Evolutionary conservation across 2,113 vertebrate genomes (phyloP).

Genomic region (Aldabrachelys gigantea): DNA sequence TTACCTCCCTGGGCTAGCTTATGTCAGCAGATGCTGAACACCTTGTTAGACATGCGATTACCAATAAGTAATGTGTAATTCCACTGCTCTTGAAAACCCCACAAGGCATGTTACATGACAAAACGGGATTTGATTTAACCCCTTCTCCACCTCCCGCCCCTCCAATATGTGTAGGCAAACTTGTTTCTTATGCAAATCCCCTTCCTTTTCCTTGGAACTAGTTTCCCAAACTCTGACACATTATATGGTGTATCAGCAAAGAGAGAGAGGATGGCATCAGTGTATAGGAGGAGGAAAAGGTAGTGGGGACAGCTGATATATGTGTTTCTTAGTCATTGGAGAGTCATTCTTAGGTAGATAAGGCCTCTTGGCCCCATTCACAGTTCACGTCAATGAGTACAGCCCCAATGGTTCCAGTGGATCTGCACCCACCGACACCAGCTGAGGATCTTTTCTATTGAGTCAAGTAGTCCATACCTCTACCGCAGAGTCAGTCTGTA

Average conservation of each 20-base stretch:
- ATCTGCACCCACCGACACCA: no score
- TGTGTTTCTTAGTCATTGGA: background rate
- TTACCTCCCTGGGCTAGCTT: conserved; percentile 6
- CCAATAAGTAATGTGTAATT: conserved; percentile 48
- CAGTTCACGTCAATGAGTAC: no score
- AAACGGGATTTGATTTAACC: background rate
- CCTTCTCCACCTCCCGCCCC: background rate
- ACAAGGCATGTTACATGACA: conserved; percentile 10
- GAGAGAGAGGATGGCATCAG: background rate
- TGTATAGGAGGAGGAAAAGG: background rate
- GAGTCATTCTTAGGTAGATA: no score
- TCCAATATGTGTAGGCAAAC: background rate
- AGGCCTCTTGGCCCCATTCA: no score
- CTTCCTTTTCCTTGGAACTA: background rate
- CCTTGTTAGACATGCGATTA: conserved; percentile 50
- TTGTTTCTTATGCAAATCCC: background rate
- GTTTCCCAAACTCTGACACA: background rate
- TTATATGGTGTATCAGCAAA: background rate
- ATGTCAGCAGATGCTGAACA: conserved; percentile 29
- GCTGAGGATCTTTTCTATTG: no score
- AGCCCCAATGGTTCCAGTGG: no score
- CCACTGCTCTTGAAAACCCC: conserved; percentile 6
- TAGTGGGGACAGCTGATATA: background rate
- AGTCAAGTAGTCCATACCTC: no score
- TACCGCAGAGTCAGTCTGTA: no score